A percentile compares a stretch with the other conserved stretches of the same genome.
These are phyloP conservation scores for Austrofundulus limnaeus DNA, from an alignment of 2,113 vertebrate genomes.

Conservation along the genomic window DNA sequence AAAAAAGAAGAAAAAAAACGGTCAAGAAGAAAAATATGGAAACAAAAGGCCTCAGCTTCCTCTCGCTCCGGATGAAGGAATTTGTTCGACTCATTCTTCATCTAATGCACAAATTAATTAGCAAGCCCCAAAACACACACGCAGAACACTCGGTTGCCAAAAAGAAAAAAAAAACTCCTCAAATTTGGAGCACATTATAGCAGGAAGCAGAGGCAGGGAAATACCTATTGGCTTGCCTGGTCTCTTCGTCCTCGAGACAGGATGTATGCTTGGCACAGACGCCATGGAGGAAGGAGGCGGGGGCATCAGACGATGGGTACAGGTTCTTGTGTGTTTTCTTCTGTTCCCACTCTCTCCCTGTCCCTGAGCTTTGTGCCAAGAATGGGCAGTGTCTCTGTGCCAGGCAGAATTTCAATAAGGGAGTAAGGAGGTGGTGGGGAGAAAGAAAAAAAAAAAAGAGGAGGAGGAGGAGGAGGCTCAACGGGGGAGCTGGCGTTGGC, in stretches of 20 bases:
- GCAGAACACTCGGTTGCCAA: conserved; percentile 43
- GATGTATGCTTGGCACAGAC: conserved; percentile 73
- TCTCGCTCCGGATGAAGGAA: conserved; percentile 14
- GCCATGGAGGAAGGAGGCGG: conserved; percentile 51
- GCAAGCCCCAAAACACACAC: conserved; percentile 51
- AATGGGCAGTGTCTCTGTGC: conserved; percentile 78
- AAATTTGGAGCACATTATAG: conserved; percentile 50
- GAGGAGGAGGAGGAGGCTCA: conserved; percentile 38
- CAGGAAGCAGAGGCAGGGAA: conserved; percentile 65
- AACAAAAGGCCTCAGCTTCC: conserved; percentile 34
- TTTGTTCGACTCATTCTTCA: conserved; percentile 37
- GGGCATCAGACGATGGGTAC: conserved; percentile 68
- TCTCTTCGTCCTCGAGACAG: conserved; percentile 61
- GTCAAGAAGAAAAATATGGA: neutral
- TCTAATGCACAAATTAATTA: conserved; percentile 61
- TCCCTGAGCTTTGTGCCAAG: conserved; percentile 75
- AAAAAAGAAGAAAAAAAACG: too few species aligned
- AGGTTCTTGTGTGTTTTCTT: conserved; percentile 62
- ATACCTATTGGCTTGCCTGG: conserved; percentile 65
- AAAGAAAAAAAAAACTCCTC: conserved; percentile 32
- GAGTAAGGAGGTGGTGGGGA: conserved; percentile 71
- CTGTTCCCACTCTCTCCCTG: conserved; percentile 45
- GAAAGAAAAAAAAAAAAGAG: conserved; percentile 10
- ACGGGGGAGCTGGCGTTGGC: conserved; percentile 60
- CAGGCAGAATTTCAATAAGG: conserved; percentile 82